Percentiles rank a stretch among this genome's conserved stretches.
Evolutionary conservation across 1,140 invertebrate genomes (phyloP).

Genomic region (Anoplolepis gracilipes): DNA sequence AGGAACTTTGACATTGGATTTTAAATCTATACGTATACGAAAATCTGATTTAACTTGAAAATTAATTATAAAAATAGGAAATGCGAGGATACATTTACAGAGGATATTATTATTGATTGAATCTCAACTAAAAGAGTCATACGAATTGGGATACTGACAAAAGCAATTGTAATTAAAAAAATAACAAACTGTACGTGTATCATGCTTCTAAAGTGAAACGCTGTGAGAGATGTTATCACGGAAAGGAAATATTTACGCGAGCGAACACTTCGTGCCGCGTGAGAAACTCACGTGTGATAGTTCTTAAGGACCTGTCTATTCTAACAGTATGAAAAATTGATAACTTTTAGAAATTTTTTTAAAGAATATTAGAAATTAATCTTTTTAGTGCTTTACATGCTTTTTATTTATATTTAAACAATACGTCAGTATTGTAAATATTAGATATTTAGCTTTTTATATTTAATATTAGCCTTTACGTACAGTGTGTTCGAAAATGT

Average conservation of each 20-base stretch:
- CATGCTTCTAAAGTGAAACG: constrained; percentile 21
- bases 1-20: background rate
- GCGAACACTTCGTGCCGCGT: background rate
- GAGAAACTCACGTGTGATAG: background rate
- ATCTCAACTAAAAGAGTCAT: background rate
- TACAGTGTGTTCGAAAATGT: no score
- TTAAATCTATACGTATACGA: background rate
- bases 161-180: background rate
- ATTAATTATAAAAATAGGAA: background rate
- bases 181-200: background rate
- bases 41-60: constrained; percentile 1
- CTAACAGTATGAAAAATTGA: no score
- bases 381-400: no score
- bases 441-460: no score
- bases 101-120: background rate
- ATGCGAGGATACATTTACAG: background rate
- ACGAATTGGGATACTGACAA: background rate
- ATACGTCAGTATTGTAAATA: no score
- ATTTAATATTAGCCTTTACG: no score
- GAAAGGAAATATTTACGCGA: background rate
- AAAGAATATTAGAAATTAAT: no score
- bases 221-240: background rate
- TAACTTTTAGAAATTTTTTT: no score
- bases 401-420: no score
- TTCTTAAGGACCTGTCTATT: background rate